A percentile compares a stretch with the other conserved stretches of the same genome.
These are phyloP conservation scores for Andrena camellia DNA, from an alignment of 2,888 invertebrate species.

Conservation along the genomic window DNA sequence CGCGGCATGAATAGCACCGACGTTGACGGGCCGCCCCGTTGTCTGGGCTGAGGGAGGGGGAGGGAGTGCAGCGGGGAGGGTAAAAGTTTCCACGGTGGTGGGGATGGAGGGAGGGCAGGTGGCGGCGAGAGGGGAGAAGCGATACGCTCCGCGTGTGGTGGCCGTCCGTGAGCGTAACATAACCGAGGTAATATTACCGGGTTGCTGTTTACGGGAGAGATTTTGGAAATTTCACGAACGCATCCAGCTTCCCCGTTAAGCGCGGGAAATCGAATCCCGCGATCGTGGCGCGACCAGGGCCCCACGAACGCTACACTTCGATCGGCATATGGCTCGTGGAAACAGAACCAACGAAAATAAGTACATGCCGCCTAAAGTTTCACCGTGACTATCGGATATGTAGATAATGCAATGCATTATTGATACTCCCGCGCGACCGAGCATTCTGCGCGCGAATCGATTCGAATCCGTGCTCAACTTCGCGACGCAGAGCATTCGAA, in stretches of 20 bases:
- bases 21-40: slow-evolving; percentile 63
- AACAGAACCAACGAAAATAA: slow-evolving; percentile 29
- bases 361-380: slow-evolving; percentile 9
- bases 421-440: background rate
- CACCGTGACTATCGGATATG: background rate
- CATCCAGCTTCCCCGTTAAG: slow-evolving; percentile 24
- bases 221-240: slow-evolving; percentile 61
- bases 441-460: slow-evolving; percentile 36
- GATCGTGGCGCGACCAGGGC: slow-evolving; percentile 18
- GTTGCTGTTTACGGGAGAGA: slow-evolving; percentile 50
- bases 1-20: slow-evolving; percentile 76
- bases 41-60: slow-evolving; percentile 25
- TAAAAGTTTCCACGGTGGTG: slow-evolving; percentile 70
- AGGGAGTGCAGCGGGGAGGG: slow-evolving; percentile 21
- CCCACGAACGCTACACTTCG: background rate
- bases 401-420: slow-evolving; percentile 21
- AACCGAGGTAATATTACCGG: slow-evolving; percentile 64
- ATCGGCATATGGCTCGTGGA: slow-evolving; percentile 15
- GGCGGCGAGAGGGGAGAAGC: slow-evolving; percentile 16
- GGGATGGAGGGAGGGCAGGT: slow-evolving; percentile 45
- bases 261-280: slow-evolving; percentile 49
- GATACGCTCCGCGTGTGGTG: slow-evolving; percentile 44
- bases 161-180: slow-evolving; percentile 53
- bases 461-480: slow-evolving; percentile 19
- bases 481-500: background rate